Evolutionary conservation across 2,888 invertebrate genomes (phyloP), one percentile per base, ranked within the genome.

Genomic region (Polydrusus pterygomalis): DNA sequence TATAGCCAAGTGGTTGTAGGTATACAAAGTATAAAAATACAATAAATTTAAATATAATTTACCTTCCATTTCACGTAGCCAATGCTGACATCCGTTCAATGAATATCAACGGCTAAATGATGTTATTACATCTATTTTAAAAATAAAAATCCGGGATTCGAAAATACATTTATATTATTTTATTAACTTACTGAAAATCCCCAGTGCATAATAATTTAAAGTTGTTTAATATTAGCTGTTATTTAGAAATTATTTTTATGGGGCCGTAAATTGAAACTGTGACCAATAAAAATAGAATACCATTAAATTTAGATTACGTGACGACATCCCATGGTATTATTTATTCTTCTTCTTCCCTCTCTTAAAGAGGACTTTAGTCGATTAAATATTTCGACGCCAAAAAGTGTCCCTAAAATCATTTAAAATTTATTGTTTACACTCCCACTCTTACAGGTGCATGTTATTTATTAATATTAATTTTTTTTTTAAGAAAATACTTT

Each of bases 41-140:
- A 60, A 73, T 67, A 73, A 73, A 73, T 73, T 64, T 58, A 68
- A 74, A 74, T 60, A 62, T 73, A 67, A 65, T 64, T 67, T 73
- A 67, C 38, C 49, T 64, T 67, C 34, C 68, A 68, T 67, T 74
- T 68, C 74, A 74, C 68, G 74, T 68, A 68, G 51, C n/a, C 49
- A 34, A 68, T 62, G 49, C 51, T 51, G 51, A 67, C 74, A 68
- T 74, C 68, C 74, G 74, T 51, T 73, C 20, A 45, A n/a, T 43
- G 25, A 63, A 71, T 71, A 64, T 64, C 64, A 71, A 64, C 71
- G 56, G 54, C 17, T 56, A 17, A 63, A 71, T 43, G 58, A 40
- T 30, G 56, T n/a, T 56, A 60, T 38, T 60, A 38, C 40, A 60
- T 13, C 58, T 60, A 30, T 60, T 60, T 60, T 60, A 38, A 60